Conservation (phyloP, 2,113 vertebrate species). For the Morone chrysops region DNA sequence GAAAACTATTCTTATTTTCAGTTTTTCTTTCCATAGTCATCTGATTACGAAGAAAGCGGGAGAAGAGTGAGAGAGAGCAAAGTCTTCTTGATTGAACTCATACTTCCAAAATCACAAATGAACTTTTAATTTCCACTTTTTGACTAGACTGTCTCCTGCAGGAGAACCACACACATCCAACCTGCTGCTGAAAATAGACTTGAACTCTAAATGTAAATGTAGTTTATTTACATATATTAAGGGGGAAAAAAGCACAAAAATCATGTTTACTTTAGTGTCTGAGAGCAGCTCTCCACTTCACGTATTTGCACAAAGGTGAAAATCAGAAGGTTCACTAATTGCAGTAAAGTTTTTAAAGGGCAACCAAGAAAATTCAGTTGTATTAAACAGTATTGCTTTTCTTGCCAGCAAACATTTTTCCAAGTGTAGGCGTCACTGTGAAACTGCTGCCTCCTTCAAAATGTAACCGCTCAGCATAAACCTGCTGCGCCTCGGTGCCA, state of each 20-base stretch:
- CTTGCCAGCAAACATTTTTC: conserved; percentile 4
- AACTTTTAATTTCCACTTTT: no score
- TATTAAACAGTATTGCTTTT: background rate
- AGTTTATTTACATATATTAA: background rate
- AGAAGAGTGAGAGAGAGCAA: no score
- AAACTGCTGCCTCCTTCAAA: conserved; percentile 7
- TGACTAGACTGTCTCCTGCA: no score
- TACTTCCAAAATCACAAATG: no score
- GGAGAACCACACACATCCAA: background rate
- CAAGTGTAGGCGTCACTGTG: conserved; percentile 4
- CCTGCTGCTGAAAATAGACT: background rate
- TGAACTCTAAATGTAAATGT: background rate
- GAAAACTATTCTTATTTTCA: no score
- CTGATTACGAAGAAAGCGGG: no score
- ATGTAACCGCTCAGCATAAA: conserved; percentile 3
- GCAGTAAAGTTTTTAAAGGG: background rate
- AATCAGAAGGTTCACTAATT: background rate
- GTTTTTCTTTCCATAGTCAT: no score
- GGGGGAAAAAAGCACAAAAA: background rate
- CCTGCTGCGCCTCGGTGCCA: background rate
- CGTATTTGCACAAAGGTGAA: background rate
- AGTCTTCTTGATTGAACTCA: no score
- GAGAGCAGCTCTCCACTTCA: background rate
- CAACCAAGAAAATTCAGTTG: background rate
- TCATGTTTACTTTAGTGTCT: background rate